Conservation (phyloP, 2,888 invertebrate species). For the Cryptocheilus praepositus region DNA sequence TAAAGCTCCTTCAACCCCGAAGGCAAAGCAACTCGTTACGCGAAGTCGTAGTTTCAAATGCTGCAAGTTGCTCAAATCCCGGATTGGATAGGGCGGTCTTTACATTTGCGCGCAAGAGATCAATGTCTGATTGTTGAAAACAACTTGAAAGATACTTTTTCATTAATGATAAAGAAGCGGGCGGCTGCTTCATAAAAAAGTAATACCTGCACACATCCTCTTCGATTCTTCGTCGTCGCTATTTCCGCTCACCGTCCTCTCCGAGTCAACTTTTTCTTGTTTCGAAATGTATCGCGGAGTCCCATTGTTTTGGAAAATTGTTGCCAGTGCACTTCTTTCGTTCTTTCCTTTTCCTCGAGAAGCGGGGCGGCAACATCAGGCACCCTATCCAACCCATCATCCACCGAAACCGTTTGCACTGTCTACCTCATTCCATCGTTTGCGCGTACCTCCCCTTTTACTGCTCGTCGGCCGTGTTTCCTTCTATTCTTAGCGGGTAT, state of each 20-base stretch:
- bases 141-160: no score
- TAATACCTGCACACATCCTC: neutral
- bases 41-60: conserved; percentile 4
- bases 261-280: no score
- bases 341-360: neutral
- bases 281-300: neutral
- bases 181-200: neutral
- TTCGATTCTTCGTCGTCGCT: neutral
- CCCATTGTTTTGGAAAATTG: conserved; percentile 45
- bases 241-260: no score
- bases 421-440: conserved; percentile 3
- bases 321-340: conserved; percentile 21
- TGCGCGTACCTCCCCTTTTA: conserved; percentile 14
- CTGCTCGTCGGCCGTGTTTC: conserved; percentile 24
- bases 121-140: no score
- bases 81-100: neutral
- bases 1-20: neutral
- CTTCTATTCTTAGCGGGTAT: conserved; percentile 30
- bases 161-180: no score
- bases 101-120: no score
- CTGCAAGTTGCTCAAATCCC: neutral
- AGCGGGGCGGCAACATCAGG: conserved; percentile 16
- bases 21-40: conserved; percentile 1
- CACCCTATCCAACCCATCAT: conserved; percentile 45
- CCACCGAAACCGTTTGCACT: conserved; percentile 34